These are phyloP conservation scores for Tenebrosternarchus preto DNA, from an alignment of 2,113 vertebrate species.

Conservation along the genomic window DNA sequence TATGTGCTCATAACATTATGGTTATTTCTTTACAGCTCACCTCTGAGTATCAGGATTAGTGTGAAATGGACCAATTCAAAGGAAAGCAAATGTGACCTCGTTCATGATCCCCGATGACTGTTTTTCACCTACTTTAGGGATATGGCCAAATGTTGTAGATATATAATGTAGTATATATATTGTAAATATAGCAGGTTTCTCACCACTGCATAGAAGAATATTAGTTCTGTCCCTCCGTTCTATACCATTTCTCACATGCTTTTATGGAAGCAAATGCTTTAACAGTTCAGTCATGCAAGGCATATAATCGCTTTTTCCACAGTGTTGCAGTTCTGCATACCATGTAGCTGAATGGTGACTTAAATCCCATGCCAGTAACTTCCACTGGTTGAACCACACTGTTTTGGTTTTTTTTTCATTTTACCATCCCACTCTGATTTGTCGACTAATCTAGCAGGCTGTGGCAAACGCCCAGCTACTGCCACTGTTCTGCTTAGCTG, in stretches of 20 bases:
- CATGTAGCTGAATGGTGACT: not conserved
- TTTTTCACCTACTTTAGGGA: too few relatives aligned
- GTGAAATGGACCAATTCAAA: too few relatives aligned
- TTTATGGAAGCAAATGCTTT: not conserved
- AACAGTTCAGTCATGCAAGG: not conserved
- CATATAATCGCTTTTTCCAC: not conserved
- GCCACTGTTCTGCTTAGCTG: not conserved
- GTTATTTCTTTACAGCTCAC: too few relatives aligned
- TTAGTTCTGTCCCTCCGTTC: not conserved
- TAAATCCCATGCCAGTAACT: not conserved
- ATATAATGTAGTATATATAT: too few relatives aligned
- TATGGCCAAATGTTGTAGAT: too few relatives aligned
- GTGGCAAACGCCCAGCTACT: slow-evolving; percentile 5
- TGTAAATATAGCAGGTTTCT: not conserved
- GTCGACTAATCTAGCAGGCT: not conserved
- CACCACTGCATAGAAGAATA: not conserved
- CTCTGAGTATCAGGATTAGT: too few relatives aligned
- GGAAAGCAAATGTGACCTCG: too few relatives aligned
- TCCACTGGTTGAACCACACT: not conserved
- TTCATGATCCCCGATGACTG: too few relatives aligned
- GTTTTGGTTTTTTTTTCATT: not conserved
- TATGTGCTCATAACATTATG: too few relatives aligned
- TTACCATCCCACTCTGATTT: not conserved
- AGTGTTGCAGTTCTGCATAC: not conserved
- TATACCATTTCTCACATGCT: not conserved